Evolutionary conservation across 2,113 vertebrate genomes (phyloP), one percentile per base, ranked within the genome.

Genomic region (Grantiella picta): DNA sequence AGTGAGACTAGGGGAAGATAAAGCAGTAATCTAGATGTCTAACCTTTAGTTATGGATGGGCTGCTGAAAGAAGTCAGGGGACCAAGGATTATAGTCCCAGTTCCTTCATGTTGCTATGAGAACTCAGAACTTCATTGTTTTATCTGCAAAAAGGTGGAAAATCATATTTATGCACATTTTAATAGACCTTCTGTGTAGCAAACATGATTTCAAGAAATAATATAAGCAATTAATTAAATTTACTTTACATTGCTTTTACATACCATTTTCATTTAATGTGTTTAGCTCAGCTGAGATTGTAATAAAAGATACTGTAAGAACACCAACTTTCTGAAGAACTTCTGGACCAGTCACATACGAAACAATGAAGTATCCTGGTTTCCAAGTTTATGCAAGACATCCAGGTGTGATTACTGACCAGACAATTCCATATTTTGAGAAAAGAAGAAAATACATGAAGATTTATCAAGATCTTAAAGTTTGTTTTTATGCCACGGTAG

Each of bases 101-200:
- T 60, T 95, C 15, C 60, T 81, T 18, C 59, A 69, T 29, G 42
- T 61, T 90, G 64, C n/a, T 91, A 52, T 1, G 2, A 65, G 12
- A 92, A 82, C 25, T 40, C 52, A 82, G 28, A 78, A 90, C 47
- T 66, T 90, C 56, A 71, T 13, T 95, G 33, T 53, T 90, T 70
- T 35, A 82, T 75, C 73, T 94, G 86, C 35, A 94, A 95, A 90
- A 90, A 89, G 47, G 80, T 59, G 12, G 24, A 36, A 92, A 90
- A 79, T 63, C 5, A 15, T 38, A 54, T 66, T 90, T 82, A 85
- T 75, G 24, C 20, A 90, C 3, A 63, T 71, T 76, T 86, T 59
- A 88, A 59, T 22, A 63, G 15, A 90, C 7, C 33, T 86, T 40
- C 20, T 77, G 29, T 25, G 23, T 23, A 65, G 64, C 20, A 79